Base-by-base conservation (phyloP, 2,888 invertebrate genomes). In the Drosophila borealis region DNA sequence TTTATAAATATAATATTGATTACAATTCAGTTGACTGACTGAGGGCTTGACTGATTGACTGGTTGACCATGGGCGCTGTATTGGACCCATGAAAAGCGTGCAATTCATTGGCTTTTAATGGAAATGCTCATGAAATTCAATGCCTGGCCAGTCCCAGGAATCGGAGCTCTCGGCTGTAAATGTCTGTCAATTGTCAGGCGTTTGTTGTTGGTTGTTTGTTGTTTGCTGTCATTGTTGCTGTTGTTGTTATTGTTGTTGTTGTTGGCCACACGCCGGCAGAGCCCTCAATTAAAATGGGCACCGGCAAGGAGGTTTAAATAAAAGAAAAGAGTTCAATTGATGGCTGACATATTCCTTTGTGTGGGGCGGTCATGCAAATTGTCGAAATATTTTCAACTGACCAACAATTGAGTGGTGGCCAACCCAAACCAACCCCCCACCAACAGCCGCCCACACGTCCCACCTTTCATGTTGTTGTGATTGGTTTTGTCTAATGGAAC, bases 401-500 rank as follows among this genome's bases (percentile, higher is more conserved):
- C 83, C 83, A 87, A 78, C 83, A 80, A 89, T 89, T 84, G 81
- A 78, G 88, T 78, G 74, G 78, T 74, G 66, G 55, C 45, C 51
- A 42, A 33, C 50, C 33, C 4, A 45, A 13, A 37, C 36, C 45
- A 14, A 13, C 14, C 37, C 13, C 19, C 41, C 37, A 36, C 21
- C 21, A 13, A 4, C 39, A 53, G 17, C 46, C 19, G 42, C 8
- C 54, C 59, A 46, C 45, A 44, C 65, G 19, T 6, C 64, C 62
- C 75, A 79, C 71, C 65, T 77, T 66, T 67, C 68, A 65, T 61
- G 78, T 83, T 90, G 81, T 89, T 81, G 80, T 88, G 88, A 87
- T 85, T 88, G 88, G 85, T 83, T 90, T 91, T 90, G 90, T 91
- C 90, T 91, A 91, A 90, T 90, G 90, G 90, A 91, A 91, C 88